Conservation (phyloP, 2,797 vertebrate genomes). For the Hirundo rustica region DNA sequence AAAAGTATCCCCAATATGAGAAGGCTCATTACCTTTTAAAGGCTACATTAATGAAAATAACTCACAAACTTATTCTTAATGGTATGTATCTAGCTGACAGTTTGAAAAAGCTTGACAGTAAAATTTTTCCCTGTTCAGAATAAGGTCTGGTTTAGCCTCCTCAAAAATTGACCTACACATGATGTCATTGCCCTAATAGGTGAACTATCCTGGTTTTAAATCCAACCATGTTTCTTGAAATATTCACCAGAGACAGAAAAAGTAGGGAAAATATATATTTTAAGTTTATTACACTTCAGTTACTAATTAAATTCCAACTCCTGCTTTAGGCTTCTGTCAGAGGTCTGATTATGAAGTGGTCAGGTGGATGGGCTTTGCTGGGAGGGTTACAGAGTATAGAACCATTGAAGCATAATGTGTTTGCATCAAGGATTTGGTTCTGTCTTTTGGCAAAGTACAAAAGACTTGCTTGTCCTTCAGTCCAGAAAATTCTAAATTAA, state of each 20-base stretch:
- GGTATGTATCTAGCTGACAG: background rate
- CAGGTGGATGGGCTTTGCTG: background rate
- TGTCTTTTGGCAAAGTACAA: background rate
- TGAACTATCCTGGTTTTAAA: background rate
- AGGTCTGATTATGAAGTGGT: background rate
- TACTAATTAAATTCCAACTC: background rate
- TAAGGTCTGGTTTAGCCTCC: background rate
- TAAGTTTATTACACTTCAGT: background rate
- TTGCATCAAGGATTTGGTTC: background rate
- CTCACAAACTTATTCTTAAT: background rate
- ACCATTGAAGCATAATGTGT: background rate
- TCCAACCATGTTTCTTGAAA: background rate
- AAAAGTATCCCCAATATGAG: background rate
- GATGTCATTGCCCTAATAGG: background rate
- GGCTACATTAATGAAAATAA: background rate
- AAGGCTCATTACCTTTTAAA: background rate
- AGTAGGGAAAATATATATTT: background rate
- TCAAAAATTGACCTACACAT: background rate
- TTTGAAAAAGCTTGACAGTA: background rate
- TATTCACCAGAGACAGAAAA: background rate
- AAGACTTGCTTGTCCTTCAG: background rate
- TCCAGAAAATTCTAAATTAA: background rate
- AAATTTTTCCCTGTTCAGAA: background rate
- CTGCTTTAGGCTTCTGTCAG: background rate
- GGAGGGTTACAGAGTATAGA: background rate